These are phyloP conservation scores for Catharus bicknelli DNA, from an alignment of 2,113 vertebrate species.

Conservation along the genomic window DNA sequence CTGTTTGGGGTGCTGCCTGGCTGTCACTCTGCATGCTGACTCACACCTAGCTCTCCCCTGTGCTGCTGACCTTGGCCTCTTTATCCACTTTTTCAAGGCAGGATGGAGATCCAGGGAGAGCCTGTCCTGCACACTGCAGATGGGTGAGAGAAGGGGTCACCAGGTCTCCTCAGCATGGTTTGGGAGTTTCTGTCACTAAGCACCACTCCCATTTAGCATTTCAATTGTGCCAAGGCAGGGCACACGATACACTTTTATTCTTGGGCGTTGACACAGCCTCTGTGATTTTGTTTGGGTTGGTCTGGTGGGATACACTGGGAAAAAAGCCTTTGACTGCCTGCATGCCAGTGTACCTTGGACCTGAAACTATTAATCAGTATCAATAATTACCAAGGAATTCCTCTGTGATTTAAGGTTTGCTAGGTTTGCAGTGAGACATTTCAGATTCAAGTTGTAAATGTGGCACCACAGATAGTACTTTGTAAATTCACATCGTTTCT, in stretches of 20 bases:
- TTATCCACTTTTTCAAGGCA: neutral
- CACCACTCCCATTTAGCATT: neutral
- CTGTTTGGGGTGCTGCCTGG: neutral
- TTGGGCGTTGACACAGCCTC: neutral
- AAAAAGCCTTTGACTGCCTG: neutral
- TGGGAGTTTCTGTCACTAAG: neutral
- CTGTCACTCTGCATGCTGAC: neutral
- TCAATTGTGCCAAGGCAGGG: neutral
- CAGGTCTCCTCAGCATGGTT: fast-evolving
- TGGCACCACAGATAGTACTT: neutral
- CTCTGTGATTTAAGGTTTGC: neutral
- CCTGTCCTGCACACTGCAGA: fast-evolving
- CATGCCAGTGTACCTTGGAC: fast-evolving
- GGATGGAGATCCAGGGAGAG: neutral
- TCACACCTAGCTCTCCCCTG: neutral
- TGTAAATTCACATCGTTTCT: neutral
- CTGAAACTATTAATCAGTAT: neutral
- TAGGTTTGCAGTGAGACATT: neutral
- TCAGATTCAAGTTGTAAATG: neutral
- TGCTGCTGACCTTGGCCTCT: neutral
- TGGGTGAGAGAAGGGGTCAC: fast-evolving
- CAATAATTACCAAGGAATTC: neutral
- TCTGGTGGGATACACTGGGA: neutral
- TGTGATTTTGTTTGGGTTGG: neutral
- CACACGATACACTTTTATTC: neutral